phyloP scores from a whole-genome alignment of 2,888 invertebrate genomes.

The Phaonia tiefii region DNA sequence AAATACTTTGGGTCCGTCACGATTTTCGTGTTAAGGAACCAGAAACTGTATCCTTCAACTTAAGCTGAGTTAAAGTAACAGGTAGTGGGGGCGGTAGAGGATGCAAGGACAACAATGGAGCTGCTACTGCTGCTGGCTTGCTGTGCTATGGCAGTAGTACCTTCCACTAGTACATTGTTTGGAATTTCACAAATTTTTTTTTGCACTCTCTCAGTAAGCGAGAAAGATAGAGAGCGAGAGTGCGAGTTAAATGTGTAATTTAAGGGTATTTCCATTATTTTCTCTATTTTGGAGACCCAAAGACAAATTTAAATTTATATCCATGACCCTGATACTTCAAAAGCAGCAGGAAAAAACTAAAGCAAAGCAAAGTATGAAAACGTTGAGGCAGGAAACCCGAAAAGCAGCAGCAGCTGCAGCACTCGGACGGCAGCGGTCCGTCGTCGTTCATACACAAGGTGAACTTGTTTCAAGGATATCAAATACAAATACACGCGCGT shows the following conservation, averaged over 20 bases:
- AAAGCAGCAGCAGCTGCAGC: conserved; percentile 35
- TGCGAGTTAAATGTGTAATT: not conserved
- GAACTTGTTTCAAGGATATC: conserved; percentile 67
- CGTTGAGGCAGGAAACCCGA: conserved; percentile 46
- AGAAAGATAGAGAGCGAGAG: not conserved
- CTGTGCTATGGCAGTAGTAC: not conserved
- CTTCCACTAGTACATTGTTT: not conserved
- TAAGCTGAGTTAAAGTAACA: conserved; percentile 3
- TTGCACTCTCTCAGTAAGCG: not conserved
- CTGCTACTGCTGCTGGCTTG: no score
- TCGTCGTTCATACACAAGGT: conserved; percentile 64
- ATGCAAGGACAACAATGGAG: no score
- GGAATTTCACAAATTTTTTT: conserved; percentile 2
- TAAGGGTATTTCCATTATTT: conserved; percentile 12
- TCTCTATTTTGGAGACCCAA: conserved; percentile 74
- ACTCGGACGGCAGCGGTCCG: conserved; percentile 1
- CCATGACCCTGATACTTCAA: conserved; percentile 78
- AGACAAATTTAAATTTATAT: conserved; percentile 77
- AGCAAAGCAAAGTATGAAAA: conserved; percentile 52
- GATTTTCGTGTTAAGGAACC: conserved; percentile 21
- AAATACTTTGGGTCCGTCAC: conserved; percentile 18
- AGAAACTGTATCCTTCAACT: conserved; percentile 33
- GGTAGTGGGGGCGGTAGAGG: not conserved
- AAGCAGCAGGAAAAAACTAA: conserved; percentile 62
- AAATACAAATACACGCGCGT: conserved; percentile 64